Base-by-base conservation (phyloP, 2,888 invertebrate species). In the Ophion ellenae region DNA sequence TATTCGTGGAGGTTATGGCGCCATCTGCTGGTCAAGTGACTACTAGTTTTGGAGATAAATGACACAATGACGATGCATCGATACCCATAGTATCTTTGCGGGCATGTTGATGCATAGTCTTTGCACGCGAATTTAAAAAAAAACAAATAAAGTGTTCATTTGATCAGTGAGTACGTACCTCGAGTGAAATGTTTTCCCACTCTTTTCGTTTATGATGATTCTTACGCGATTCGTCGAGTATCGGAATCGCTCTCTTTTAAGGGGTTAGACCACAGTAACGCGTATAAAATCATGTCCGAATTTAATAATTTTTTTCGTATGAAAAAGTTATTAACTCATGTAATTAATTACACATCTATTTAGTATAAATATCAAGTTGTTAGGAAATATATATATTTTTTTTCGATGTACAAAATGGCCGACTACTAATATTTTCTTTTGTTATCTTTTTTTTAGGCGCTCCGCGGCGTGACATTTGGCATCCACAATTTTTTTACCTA, bases 1-100 rank as follows among this genome's bases (percentile, higher is more conserved):
- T 73, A 20, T 59, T 73, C 11, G 73, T 73, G 28, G 61, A 24
- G 61, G 36, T 14, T 10, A 6, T 32, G 36, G 73, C 32, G 57
- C 36, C 1, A 9, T 20, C 40, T n/a, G 14, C 63, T 74, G 24
- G 40, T 74, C 74, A 63, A 63, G 17, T 45, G 63, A 74, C 2
- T 40, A 5, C 10, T 24, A 61, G 17, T 45, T 17, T 17, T 36
- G 53, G 11, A 11, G 53, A 53, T 1, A 53, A 53, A 53, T 53
- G 53, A 53, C 4, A 1, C 53, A 14, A 53, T 53, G 14, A 53
- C 53, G 53, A 14, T 14, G 0, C 11, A 53, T 53, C 14, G 11
- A 53, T 53, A 53, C 14, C 53, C 53, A 53, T 14, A 4, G 53
- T 53, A 53, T 14, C 11, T 3, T 53, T 53, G 14, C 14, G 53